These are phyloP conservation scores for Uria aalge DNA, from an alignment of 2,113 vertebrate genomes.

Conservation along the genomic window DNA sequence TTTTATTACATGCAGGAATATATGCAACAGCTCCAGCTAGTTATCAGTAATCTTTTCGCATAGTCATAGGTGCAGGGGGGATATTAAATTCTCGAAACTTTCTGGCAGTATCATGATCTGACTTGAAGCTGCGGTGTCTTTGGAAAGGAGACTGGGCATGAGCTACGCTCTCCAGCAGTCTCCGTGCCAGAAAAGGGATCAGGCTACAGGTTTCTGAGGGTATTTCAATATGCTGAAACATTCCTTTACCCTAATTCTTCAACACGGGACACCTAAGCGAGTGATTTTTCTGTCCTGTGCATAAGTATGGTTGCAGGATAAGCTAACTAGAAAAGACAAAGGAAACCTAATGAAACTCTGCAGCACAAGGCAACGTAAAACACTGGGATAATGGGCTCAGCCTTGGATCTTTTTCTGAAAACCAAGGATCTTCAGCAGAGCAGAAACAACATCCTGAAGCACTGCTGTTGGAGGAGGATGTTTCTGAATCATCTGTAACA, in stretches of 20 bases:
- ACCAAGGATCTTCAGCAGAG: neutral
- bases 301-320: neutral
- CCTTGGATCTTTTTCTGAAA: neutral
- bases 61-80: conserved; percentile 12
- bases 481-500: conserved; percentile 6
- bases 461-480: neutral
- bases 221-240: conserved; percentile 14
- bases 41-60: conserved; percentile 37
- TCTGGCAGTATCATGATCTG: neutral
- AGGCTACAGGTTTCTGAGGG: neutral
- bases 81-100: conserved; percentile 44
- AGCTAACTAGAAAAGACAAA: neutral
- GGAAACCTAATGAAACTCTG: neutral
- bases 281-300: neutral
- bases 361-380: neutral
- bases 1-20: conserved; percentile 21
- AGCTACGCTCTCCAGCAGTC: neutral
- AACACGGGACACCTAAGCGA: neutral
- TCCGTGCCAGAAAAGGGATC: conserved; percentile 22
- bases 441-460: neutral
- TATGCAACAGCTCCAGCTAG: neutral
- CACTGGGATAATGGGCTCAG: neutral
- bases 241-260: conserved; percentile 4
- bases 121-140: neutral
- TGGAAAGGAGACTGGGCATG: neutral